Conservation (phyloP, 2,113 vertebrate genomes). For the Sarotherodon lohbergeri region DNA sequence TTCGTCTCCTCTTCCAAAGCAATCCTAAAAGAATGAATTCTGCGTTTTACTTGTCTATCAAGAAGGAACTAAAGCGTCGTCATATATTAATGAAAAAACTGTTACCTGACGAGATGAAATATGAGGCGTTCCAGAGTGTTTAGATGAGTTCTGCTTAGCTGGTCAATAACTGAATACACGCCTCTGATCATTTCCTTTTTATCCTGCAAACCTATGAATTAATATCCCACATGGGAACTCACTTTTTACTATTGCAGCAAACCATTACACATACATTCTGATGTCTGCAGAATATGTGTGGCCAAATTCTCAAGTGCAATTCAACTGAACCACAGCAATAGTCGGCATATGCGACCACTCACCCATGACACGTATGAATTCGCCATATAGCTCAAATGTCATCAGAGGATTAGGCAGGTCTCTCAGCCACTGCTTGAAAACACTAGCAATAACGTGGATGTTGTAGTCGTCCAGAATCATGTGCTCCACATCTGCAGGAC, state of each 20-base stretch:
- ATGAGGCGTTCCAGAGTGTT: conserved; percentile 93
- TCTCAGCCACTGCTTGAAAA: conserved; percentile 97
- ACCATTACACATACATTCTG: background rate
- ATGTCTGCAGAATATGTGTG: background rate
- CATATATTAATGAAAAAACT: background rate
- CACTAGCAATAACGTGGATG: conserved; percentile 95
- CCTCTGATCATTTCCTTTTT: conserved; percentile 88
- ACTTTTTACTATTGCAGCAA: background rate
- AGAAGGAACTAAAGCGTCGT: background rate
- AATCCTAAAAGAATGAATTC: conserved; percentile 74
- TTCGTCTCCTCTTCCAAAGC: conserved; percentile 94
- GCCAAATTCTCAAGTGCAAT: background rate
- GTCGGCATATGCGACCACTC: conserved; percentile 24
- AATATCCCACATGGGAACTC: background rate
- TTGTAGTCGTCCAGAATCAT: conserved; percentile 96
- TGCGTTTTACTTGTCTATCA: background rate
- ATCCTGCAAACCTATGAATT: conserved; percentile 83
- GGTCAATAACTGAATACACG: conserved; percentile 93
- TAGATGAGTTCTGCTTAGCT: conserved; percentile 91
- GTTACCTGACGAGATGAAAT: conserved; percentile 95
- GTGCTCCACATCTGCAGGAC: conserved; percentile 79
- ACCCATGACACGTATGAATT: conserved; percentile 95
- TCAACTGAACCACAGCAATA: background rate
- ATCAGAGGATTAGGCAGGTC: conserved; percentile 96
- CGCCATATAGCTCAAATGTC: conserved; percentile 97